Conservation (phyloP, 2,797 vertebrate genomes). For the Austrolebias charrua region DNA sequence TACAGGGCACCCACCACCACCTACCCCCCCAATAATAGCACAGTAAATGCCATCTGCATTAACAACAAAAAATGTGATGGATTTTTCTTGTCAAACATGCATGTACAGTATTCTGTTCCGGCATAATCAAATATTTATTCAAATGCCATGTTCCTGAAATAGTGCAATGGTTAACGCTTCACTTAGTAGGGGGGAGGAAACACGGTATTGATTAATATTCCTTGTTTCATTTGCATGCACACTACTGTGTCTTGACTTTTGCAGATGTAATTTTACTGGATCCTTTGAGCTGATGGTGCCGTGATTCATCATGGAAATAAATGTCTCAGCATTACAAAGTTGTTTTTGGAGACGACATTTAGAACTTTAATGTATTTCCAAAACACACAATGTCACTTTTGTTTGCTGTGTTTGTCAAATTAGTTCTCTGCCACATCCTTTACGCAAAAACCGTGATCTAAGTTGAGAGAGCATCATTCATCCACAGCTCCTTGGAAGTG, state of each 20-base stretch:
- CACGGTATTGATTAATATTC: constrained; percentile 66
- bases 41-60: constrained; percentile 58
- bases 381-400: constrained; percentile 61
- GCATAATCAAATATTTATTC: constrained; percentile 73
- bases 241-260: constrained; percentile 49
- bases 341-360: constrained; percentile 63
- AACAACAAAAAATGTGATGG: constrained; percentile 61
- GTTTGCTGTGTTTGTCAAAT: constrained; percentile 67
- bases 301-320: constrained; percentile 70
- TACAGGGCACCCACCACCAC: neutral
- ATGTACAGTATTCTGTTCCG: constrained; percentile 44
- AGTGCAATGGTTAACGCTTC: constrained; percentile 65
- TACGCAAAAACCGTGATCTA: constrained; percentile 39
- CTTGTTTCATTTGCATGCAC: constrained; percentile 62
- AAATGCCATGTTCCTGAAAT: constrained; percentile 67
- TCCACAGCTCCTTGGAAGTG: constrained; percentile 34
- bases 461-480: constrained; percentile 54
- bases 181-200: constrained; percentile 48
- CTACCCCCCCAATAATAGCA: constrained; percentile 43
- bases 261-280: constrained; percentile 60
- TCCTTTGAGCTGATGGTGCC: constrained; percentile 54
- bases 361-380: constrained; percentile 57
- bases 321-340: constrained; percentile 64
- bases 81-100: constrained; percentile 68
- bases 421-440: constrained; percentile 51